These are phyloP conservation scores for Cyanoramphus novaezelandiae DNA, from an alignment of 2,113 vertebrate species.

Conservation along the genomic window DNA sequence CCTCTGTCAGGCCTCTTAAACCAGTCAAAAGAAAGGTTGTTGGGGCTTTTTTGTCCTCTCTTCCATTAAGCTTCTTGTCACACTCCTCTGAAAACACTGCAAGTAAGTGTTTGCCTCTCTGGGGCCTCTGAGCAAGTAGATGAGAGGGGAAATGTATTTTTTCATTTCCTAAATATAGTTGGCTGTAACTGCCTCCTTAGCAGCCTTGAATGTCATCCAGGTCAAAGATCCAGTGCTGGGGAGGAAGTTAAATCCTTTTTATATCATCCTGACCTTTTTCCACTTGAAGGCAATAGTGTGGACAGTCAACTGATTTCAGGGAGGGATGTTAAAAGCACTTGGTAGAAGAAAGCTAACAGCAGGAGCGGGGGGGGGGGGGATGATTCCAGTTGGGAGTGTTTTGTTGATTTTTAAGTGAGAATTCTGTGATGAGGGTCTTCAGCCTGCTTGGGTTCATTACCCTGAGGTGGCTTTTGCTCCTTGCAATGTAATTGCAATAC, in stretches of 20 bases:
- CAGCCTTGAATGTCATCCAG: constrained; percentile 8
- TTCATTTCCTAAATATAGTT: not conserved
- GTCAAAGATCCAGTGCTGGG: not conserved
- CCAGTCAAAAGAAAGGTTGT: not conserved
- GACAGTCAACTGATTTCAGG: not conserved
- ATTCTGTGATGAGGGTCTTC: not conserved
- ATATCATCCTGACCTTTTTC: not conserved
- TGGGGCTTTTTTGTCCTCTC: not conserved
- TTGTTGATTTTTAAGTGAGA: not conserved
- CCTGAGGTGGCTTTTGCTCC: not conserved
- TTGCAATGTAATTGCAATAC: not conserved
- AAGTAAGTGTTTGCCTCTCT: not conserved
- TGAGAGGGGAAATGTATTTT: not conserved
- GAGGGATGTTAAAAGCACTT: not conserved
- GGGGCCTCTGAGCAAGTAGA: not conserved
- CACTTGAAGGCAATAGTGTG: not conserved
- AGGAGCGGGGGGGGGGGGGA: not conserved
- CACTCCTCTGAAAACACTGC: not conserved
- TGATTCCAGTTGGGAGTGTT: not conserved
- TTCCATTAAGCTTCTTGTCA: not conserved
- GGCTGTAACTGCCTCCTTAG: not conserved
- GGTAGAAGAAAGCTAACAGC: not conserved
- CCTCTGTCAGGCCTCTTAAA: not conserved
- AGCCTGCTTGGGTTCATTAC: not conserved
- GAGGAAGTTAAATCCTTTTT: constrained; percentile 9